Conservation (phyloP, 2,888 invertebrate genomes). For the Pardosa pseudoannulata region DNA sequence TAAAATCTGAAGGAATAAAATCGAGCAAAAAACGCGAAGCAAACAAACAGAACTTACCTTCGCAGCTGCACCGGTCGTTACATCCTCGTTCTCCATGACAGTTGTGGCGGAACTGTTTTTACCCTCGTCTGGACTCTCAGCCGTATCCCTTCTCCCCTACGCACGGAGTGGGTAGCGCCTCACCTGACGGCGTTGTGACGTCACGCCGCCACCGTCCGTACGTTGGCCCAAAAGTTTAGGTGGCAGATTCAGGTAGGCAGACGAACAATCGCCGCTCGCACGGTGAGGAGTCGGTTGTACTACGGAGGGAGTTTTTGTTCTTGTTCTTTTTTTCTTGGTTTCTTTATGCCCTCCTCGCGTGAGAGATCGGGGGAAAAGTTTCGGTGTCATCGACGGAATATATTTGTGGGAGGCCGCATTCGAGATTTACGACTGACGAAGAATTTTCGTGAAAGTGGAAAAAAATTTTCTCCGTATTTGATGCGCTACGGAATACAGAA, state of each 20-base stretch:
- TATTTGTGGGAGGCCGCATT: too few relatives aligned
- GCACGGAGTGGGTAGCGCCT: constrained; percentile 59
- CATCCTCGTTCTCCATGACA: constrained; percentile 61
- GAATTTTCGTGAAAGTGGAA: too few relatives aligned
- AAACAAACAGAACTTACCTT: constrained; percentile 30
- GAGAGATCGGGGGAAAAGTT: too few relatives aligned
- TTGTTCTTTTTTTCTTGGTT: too few relatives aligned
- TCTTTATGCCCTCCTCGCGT: too few relatives aligned
- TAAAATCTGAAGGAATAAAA: too few relatives aligned
- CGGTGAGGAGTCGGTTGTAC: background rate
- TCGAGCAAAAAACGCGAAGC: too few relatives aligned
- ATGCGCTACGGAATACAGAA: too few relatives aligned
- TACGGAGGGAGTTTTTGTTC: too few relatives aligned
- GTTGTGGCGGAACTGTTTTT: constrained; percentile 14
- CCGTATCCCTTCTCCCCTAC: constrained; percentile 41
- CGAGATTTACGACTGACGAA: too few relatives aligned
- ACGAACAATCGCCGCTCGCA: background rate
- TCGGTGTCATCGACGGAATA: too few relatives aligned
- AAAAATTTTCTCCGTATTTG: too few relatives aligned
- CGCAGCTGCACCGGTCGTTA: constrained; percentile 21
- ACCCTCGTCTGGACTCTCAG: background rate
- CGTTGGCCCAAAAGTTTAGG: constrained; percentile 40
- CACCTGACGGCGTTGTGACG: constrained; percentile 57
- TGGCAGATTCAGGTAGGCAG: constrained; percentile 3
- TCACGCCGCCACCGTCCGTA: constrained; percentile 21